These are phyloP conservation scores for Actias luna DNA, from an alignment of 2,888 invertebrate species.

Conservation along the genomic window DNA sequence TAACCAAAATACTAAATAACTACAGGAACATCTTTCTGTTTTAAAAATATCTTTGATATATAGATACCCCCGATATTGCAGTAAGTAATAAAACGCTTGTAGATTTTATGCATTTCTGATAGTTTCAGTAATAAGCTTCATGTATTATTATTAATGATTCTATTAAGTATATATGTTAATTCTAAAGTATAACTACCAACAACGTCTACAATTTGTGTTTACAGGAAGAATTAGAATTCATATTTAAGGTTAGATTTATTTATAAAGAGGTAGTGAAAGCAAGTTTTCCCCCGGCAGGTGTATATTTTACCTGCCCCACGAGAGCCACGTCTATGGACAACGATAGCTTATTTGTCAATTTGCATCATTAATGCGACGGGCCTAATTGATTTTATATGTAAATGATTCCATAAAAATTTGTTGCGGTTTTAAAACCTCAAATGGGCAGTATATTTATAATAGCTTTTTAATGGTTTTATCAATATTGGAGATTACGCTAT, in stretches of 20 bases:
- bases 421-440: constrained; percentile 23
- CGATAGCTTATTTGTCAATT: constrained; percentile 74
- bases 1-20: no score
- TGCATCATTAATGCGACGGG: constrained; percentile 67
- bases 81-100: no score
- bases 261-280: neutral
- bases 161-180: no score
- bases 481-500: constrained; percentile 7
- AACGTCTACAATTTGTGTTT: no score
- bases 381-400: constrained; percentile 71
- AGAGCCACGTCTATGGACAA: constrained; percentile 48
- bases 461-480: constrained; percentile 10
- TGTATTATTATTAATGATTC: no score
- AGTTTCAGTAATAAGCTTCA: no score
- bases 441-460: constrained; percentile 3
- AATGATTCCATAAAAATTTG: constrained; percentile 55
- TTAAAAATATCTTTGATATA: no score
- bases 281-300: constrained; percentile 28
- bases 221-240: neutral
- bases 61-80: no score
- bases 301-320: constrained; percentile 61
- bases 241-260: neutral
- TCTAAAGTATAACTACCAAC: no score
- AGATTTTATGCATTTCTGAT: no score
- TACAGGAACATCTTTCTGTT: no score